Evolutionary conservation across 2,797 vertebrate genomes (phyloP).

Genomic region (Phataginus tetradactyla): DNA sequence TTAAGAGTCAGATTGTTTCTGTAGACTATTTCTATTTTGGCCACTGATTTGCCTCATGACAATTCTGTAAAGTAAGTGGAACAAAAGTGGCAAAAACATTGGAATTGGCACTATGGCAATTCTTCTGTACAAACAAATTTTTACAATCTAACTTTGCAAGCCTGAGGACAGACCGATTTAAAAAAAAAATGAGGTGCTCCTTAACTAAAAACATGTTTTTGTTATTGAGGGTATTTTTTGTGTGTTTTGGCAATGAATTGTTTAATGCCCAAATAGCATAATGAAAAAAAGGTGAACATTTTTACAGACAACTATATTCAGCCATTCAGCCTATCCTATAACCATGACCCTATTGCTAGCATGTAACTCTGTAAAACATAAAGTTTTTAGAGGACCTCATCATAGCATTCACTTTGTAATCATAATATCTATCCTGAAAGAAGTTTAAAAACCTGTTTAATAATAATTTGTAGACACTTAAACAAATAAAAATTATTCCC

Average conservation of each 20-base stretch:
- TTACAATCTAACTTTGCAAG: conserved; percentile 46
- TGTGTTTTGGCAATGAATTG: conserved; percentile 68
- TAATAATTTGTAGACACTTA: not conserved
- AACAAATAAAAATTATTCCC: conserved; percentile 42
- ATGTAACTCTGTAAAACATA: conserved; percentile 1
- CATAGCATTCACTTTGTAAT: not conserved
- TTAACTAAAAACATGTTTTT: conserved; percentile 74
- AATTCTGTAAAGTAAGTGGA: conserved; percentile 55
- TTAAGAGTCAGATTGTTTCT: conserved; percentile 18
- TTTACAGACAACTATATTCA: conserved; percentile 55
- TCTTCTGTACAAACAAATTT: conserved; percentile 69
- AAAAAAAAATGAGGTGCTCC: conserved; percentile 52
- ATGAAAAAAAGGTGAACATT: conserved; percentile 50
- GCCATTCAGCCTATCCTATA: not conserved
- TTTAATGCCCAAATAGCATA: conserved; percentile 58
- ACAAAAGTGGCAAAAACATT: conserved; percentile 58
- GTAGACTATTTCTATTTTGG: conserved; percentile 59
- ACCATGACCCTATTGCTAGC: not conserved
- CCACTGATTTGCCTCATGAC: conserved; percentile 52
- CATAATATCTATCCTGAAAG: not conserved
- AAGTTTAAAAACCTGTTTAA: not conserved
- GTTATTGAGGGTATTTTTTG: conserved; percentile 37
- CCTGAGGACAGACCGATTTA: conserved; percentile 22
- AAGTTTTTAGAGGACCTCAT: conserved; percentile 36
- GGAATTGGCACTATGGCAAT: conserved; percentile 25